These are phyloP conservation scores for Drosophila pallidifrons DNA, from an alignment of 1,140 invertebrate genomes.

Conservation along the genomic window DNA sequence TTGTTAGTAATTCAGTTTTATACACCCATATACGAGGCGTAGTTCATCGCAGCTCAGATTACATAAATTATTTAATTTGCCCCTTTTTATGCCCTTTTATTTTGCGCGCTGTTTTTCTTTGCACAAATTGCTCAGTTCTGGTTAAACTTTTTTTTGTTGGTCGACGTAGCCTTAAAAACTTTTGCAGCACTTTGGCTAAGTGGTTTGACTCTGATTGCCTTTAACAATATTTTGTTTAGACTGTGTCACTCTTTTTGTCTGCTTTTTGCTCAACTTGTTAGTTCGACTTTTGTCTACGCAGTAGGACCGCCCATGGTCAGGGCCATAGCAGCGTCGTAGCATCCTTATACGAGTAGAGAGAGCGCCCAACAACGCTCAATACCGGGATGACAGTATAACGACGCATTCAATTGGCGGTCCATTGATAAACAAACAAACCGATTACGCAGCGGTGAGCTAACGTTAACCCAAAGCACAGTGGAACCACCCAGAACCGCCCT, in stretches of 20 bases:
- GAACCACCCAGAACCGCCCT: not conserved
- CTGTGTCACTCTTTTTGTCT: conserved; percentile 13
- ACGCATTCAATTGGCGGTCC: conserved; percentile 65
- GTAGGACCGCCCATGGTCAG: conserved; percentile 39
- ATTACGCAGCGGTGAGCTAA: conserved; percentile 73
- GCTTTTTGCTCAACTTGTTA: conserved; percentile 34
- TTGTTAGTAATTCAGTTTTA: conserved; percentile 31
- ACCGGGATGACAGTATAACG: conserved; percentile 67
- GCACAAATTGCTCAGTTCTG: conserved; percentile 36
- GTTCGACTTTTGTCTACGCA: conserved; percentile 21
- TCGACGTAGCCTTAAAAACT: not conserved
- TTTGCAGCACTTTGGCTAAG: conserved; percentile 40
- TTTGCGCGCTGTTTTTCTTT: conserved; percentile 5
- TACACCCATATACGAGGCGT: not conserved
- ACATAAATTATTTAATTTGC: conserved; percentile 61
- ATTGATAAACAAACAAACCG: conserved; percentile 74
- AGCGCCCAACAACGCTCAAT: not conserved
- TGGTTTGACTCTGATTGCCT: conserved; percentile 35
- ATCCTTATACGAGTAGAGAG: conserved; percentile 17
- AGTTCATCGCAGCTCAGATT: conserved; percentile 38
- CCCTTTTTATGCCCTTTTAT: conserved; percentile 3
- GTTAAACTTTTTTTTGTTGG: not conserved
- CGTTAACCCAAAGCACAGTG: conserved; percentile 16
- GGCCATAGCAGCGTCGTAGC: conserved; percentile 10
- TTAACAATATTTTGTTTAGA: conserved; percentile 22